Percentiles rank a stretch among this genome's conserved stretches.
These are phyloP conservation scores for Pteruthius melanotis DNA, from an alignment of 2,113 vertebrate genomes.

Conservation along the genomic window DNA sequence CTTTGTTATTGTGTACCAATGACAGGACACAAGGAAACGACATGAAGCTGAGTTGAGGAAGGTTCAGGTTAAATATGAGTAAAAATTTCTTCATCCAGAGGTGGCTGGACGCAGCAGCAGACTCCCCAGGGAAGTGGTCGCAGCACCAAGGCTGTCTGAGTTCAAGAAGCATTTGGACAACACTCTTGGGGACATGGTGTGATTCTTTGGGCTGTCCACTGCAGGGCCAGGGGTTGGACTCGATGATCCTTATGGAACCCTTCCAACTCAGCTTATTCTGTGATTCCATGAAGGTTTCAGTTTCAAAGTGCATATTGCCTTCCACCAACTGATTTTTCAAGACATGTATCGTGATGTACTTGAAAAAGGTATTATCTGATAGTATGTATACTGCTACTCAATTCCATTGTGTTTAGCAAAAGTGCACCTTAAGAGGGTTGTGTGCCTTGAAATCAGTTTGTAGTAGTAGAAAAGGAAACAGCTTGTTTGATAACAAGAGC, in stretches of 20 bases:
- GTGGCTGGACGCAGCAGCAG: not conserved
- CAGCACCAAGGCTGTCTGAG: too few relatives aligned
- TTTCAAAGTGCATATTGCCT: not conserved
- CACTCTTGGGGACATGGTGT: accelerated
- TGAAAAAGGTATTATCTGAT: not conserved
- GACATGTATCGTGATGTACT: not conserved
- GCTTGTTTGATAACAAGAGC: not conserved
- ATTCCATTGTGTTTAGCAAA: not conserved
- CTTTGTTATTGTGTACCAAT: not conserved
- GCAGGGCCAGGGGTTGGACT: not conserved
- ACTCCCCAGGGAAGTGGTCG: not conserved
- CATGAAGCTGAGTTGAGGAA: not conserved
- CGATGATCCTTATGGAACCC: not conserved
- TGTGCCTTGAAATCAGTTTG: not conserved
- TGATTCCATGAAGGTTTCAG: not conserved
- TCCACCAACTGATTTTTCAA: not conserved
- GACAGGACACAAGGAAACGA: not conserved
- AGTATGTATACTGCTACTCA: not conserved
- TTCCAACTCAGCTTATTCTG: not conserved
- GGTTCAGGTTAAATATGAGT: not conserved
- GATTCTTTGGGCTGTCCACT: not conserved
- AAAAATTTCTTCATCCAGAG: not conserved
- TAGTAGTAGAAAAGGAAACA: not conserved
- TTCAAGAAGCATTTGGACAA: not conserved
- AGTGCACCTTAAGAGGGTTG: not conserved